Evolutionary conservation across 2,888 invertebrate species (phyloP).

Genomic region (Pseudococcus jackbeardsleyi): DNA sequence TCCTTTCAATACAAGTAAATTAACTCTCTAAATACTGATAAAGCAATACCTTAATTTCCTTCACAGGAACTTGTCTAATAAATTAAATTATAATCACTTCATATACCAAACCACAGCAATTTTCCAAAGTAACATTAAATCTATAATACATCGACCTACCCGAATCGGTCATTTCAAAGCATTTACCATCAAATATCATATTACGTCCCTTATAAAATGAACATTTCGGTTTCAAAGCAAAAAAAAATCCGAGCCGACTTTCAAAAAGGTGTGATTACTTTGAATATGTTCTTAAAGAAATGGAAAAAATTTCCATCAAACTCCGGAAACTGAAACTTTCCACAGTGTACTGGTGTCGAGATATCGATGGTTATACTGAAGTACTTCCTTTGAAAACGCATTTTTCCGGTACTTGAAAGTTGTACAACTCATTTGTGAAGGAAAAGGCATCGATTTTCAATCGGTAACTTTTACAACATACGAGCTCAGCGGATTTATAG

Average conservation of each 20-base stretch:
- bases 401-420: slow-evolving; percentile 49
- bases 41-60: too few species aligned
- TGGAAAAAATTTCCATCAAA: slow-evolving; percentile 32
- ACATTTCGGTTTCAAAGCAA: neutral
- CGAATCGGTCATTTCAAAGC: neutral
- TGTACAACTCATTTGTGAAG: slow-evolving; percentile 22
- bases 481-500: too few species aligned
- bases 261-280: slow-evolving; percentile 17
- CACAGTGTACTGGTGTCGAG: slow-evolving; percentile 13
- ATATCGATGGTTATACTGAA: slow-evolving; percentile 12
- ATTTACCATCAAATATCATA: neutral
- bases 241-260: neutral
- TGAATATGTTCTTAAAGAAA: neutral
- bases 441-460: slow-evolving; percentile 6
- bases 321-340: slow-evolving; percentile 25
- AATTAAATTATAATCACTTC: too few species aligned
- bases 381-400: slow-evolving; percentile 30
- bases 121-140: too few species aligned
- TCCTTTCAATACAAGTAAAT: too few species aligned
- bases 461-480: neutral
- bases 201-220: neutral
- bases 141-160: too few species aligned
- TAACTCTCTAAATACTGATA: too few species aligned
- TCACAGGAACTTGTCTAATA: too few species aligned
- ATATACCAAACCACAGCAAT: too few species aligned